Evolutionary conservation across 2,797 vertebrate species (phyloP), one percentile per base, ranked within the genome.

Genomic region (Mus caroli): DNA sequence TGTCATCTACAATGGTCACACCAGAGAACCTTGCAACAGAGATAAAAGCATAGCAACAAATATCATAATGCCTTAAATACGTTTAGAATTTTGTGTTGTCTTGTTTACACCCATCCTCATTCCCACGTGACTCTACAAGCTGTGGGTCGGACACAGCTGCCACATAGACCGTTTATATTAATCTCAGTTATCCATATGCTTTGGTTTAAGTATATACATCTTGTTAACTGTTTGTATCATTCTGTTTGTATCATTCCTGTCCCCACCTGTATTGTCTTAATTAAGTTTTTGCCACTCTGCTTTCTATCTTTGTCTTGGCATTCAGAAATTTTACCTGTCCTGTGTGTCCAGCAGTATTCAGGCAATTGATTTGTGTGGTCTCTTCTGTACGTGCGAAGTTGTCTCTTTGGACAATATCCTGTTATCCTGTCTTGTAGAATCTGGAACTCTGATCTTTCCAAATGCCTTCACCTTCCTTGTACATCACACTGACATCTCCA

Each of bases 151-250:
- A 37, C 26, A 54, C 34, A 54, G 46, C 64, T 37, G 84, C 46
- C 4, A 6, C 64, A 28, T 67, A 80, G 43, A 28, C 26, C 24
- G 40, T 43, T 93, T 83, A 60, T 60, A 82, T 62, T 69, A 64
- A 91, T n/a, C 28, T 26, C 77, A 62, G 75, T 94, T 87, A 56
- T 58, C 78, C 6, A 14, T 62, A 69, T 34, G 3, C 28, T 89
- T 83, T 54, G 54, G 15, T 52, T 88, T 85, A 82, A 89, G 15
- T 67, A 34, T n/a, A 75, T 78, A 46, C 54, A 26, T 82, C 34
- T 89, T 91, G n/a, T 26, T 86, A 77, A 9, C 62, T 80, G 14
- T n/a, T n/a, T n/a, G n/a, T n/a, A n/a, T 62, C 91, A 69, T 60
- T 60, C 20, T 71, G 4, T 79, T 79, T 84, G 22, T 43, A 26